Evolutionary conservation across 2,888 invertebrate genomes (phyloP).

Genomic region (Augochlorella aurata): DNA sequence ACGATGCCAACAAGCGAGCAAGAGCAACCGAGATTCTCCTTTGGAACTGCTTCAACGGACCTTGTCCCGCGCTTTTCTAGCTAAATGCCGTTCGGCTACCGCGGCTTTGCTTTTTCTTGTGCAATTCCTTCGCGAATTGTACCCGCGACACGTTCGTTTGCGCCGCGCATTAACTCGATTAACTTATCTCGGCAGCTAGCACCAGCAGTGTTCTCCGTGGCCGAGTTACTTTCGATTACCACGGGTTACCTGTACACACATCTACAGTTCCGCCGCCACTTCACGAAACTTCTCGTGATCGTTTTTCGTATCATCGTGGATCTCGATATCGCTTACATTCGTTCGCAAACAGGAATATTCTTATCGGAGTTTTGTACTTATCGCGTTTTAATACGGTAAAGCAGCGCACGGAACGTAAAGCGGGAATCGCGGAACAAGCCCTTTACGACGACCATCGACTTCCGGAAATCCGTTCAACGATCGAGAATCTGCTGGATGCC

Average conservation of each 20-base stretch:
- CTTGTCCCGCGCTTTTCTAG: slow-evolving; percentile 11
- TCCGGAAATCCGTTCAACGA: slow-evolving; percentile 1
- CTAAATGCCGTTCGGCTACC: slow-evolving; percentile 37
- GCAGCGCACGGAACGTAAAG: not conserved
- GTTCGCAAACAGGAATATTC: not conserved
- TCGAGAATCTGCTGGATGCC: not conserved
- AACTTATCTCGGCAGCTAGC: not conserved
- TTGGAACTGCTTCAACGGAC: slow-evolving; percentile 56
- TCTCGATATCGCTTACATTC: not conserved
- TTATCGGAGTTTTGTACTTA: not conserved
- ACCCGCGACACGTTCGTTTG: not conserved
- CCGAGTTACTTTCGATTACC: too few relatives aligned
- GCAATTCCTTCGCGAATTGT: not conserved
- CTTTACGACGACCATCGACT: not conserved
- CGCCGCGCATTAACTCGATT: not conserved
- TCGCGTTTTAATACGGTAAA: not conserved
- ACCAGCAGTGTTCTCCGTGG: not conserved
- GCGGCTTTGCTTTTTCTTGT: slow-evolving; percentile 33
- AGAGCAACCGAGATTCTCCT: slow-evolving; percentile 28
- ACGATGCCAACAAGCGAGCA: slow-evolving; percentile 47
- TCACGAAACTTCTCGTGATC: not conserved
- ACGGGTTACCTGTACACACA: too few relatives aligned
- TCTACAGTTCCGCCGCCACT: too few relatives aligned
- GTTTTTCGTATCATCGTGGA: not conserved
- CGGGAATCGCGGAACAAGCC: not conserved